A percentile compares a stretch with the other conserved stretches of the same genome.
phyloP scores from a whole-genome alignment of 2,113 vertebrate genomes.

The Varanus salvator region DNA sequence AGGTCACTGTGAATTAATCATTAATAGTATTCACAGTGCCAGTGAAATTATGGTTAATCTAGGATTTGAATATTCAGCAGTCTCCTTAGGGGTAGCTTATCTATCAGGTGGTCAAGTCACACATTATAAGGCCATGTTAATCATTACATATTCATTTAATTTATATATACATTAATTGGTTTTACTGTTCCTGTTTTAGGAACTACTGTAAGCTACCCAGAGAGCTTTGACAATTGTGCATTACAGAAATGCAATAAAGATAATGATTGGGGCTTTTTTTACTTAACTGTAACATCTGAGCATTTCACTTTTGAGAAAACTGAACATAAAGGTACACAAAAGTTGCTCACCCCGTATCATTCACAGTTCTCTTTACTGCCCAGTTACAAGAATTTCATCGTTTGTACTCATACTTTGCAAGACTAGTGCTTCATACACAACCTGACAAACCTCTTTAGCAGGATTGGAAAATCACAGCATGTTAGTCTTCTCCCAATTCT shows the following conservation, averaged over 20 bases:
- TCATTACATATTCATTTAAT: not conserved
- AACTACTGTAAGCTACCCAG: no score
- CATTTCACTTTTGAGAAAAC: not conserved
- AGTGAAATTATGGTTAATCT: not conserved
- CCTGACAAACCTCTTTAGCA: not conserved
- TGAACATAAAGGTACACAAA: not conserved
- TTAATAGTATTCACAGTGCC: not conserved
- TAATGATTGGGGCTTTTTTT: not conserved
- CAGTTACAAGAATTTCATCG: not conserved
- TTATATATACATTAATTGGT: no score
- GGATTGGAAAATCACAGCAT: not conserved
- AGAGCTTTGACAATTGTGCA: no score
- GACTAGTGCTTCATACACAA: no score
- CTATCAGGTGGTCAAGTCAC: not conserved
- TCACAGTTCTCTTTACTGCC: not conserved
- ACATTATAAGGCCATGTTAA: not conserved
- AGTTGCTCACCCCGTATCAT: not conserved
- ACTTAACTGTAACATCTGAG: not conserved
- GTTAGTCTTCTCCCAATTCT: not conserved
- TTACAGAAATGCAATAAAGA: no score
- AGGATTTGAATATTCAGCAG: not conserved
- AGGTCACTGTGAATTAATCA: not conserved
- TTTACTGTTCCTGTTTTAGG: no score
- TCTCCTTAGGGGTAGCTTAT: not conserved
- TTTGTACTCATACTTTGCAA: not conserved